Base-by-base conservation (phyloP, 2,888 invertebrate species). In the Spilarctia lutea region DNA sequence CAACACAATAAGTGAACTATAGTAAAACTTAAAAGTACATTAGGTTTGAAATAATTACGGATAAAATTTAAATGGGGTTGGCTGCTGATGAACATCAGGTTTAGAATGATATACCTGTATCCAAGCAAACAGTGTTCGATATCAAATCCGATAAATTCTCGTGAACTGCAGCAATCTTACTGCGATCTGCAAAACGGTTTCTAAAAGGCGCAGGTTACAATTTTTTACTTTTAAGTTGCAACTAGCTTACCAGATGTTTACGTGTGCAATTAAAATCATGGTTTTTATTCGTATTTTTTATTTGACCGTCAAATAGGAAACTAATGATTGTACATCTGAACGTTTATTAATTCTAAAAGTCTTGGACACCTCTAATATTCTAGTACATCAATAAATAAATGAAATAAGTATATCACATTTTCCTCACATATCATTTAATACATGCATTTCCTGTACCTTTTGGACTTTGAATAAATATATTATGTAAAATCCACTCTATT, bases 341-440 rank as follows among this genome's bases (percentile, higher is more conserved):
- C 65, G 75, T 70, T 76, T 75, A 75, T 81, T 79, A 80, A 79
- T 72, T 79, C 76, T 82, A 80, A 75, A 81, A 80, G 80, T 81
- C 80, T 82, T 74, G 2, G 65, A 74, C 76, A 73, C 68, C 72
- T 75, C 69, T 79, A 78, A 72, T 81, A 52, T 71, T 70, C 56
- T 77, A 78, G 71, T 79, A 71, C 68, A 80, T 79, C 77, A 81
- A 80, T 84, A 81, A 83, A 83, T 84, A 81, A 75, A 80, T 77
- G 76, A 75, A 75, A 76, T 24, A 68, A 67, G n/a, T 63, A 39
- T 79, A 83, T 84, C 83, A 84, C 80, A 84, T 80, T 75, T 74
- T 80, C 83, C 73, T 78, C 75, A 77, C 77, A 68, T 60, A 63
- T 74, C 24, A 8, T 52, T 24, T 8, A 70, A 63, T 42, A 63